Evolutionary conservation across 2,797 vertebrate species (phyloP).

Genomic region (Caiman crocodilus): DNA sequence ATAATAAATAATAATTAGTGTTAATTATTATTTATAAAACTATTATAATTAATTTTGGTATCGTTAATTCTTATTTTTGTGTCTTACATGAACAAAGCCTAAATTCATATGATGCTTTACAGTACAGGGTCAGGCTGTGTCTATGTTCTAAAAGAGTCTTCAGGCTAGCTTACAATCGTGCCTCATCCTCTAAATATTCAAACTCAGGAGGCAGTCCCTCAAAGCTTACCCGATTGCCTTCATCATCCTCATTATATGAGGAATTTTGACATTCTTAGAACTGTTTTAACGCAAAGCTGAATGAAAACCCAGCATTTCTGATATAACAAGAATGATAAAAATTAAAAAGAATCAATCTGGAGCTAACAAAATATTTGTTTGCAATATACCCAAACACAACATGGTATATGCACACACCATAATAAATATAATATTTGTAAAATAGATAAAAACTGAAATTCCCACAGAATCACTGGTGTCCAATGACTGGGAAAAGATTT

Average conservation of each 20-base stretch:
- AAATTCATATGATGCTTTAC: background rate
- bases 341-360: background rate
- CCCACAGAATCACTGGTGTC: too few species aligned
- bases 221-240: background rate
- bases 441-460: too few species aligned
- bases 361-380: background rate
- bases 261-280: background rate
- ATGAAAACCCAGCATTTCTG: background rate
- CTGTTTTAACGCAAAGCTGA: background rate
- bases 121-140: background rate
- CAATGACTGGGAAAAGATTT: too few species aligned
- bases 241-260: background rate
- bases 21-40: conserved; percentile 75
- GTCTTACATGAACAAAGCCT: background rate
- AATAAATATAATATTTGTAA: too few species aligned
- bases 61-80: conserved; percentile 51
- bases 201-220: background rate
- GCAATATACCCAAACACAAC: background rate
- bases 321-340: background rate
- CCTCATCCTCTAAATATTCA: background rate
- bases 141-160: background rate
- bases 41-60: conserved; percentile 48
- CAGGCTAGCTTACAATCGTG: background rate
- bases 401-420: too few species aligned
- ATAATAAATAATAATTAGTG: conserved; percentile 70